Evolutionary conservation across 2,888 invertebrate genomes (phyloP).

Genomic region (Trypoxylon attenuatum): DNA sequence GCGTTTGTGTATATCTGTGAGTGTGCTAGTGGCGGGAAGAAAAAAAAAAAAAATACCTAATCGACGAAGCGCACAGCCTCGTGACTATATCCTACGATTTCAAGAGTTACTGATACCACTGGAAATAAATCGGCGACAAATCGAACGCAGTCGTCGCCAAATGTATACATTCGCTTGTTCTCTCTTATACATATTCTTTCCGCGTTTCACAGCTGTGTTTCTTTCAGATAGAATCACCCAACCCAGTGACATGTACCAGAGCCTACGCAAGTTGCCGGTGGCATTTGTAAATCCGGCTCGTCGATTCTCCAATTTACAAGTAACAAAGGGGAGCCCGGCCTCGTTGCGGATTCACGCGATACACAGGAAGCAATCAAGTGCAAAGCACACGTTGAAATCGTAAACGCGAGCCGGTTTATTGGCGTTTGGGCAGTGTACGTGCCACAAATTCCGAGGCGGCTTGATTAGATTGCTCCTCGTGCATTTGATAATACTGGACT

Average conservation of each 20-base stretch:
- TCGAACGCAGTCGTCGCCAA: constrained; percentile 39
- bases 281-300: constrained; percentile 24
- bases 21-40: no score
- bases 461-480: constrained; percentile 40
- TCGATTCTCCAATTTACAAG: constrained; percentile 38
- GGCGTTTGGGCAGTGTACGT: constrained; percentile 40
- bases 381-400: constrained; percentile 44
- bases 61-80: constrained; percentile 48
- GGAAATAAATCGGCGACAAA: constrained; percentile 49
- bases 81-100: constrained; percentile 52
- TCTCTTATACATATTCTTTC: no score
- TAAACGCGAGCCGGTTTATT: constrained; percentile 38
- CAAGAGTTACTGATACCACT: constrained; percentile 49
- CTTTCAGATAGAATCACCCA: no score
- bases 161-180: no score
- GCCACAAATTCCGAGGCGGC: constrained; percentile 26
- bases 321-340: constrained; percentile 30
- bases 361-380: constrained; percentile 40
- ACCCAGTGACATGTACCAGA: neutral
- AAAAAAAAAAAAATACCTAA: no score
- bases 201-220: no score
- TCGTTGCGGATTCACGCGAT: constrained; percentile 39
- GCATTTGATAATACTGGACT: constrained; percentile 41
- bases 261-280: neutral
- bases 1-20: no score